phyloP scores from a whole-genome alignment of 2,113 vertebrate genomes.

The Ailurus styani region DNA sequence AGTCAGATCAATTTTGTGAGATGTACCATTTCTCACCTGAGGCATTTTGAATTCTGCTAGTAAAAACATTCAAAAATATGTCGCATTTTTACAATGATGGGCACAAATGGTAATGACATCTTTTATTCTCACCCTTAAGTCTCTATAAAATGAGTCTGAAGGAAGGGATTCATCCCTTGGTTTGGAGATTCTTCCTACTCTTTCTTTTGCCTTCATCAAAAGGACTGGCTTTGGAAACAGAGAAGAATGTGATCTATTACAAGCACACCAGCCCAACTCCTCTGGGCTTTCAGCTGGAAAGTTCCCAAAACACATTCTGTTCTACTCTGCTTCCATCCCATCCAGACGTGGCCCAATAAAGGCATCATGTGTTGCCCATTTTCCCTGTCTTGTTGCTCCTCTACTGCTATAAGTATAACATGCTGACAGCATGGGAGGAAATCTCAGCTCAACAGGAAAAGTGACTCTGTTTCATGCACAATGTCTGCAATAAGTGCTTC shows the following conservation, averaged over 20 bases:
- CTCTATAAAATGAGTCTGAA: not conserved
- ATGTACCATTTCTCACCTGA: not conserved
- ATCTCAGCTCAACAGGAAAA: not conserved
- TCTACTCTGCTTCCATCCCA: not conserved
- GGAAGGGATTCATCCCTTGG: not conserved
- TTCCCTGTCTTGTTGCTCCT: not conserved
- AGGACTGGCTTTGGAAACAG: not conserved
- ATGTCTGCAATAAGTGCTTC: not conserved
- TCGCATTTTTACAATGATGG: not conserved
- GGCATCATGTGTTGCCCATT: not conserved
- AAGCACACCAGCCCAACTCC: not conserved
- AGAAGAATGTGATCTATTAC: not conserved
- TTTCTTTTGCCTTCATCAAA: not conserved
- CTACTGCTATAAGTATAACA: not conserved
- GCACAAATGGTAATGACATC: not conserved
- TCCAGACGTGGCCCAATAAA: not conserved
- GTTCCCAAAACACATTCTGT: not conserved
- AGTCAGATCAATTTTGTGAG: not conserved
- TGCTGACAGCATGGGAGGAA: not conserved
- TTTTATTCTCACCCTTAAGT: not conserved
- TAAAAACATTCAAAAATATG: not conserved
- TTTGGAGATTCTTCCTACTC: not conserved
- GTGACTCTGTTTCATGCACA: not conserved
- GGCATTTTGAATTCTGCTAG: not conserved
- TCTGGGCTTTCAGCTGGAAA: conserved; percentile 1